A percentile compares a stretch with the other conserved stretches of the same genome.
These are phyloP conservation scores for Callimorpha dominula DNA, from an alignment of 2,888 invertebrate genomes.

Conservation along the genomic window DNA sequence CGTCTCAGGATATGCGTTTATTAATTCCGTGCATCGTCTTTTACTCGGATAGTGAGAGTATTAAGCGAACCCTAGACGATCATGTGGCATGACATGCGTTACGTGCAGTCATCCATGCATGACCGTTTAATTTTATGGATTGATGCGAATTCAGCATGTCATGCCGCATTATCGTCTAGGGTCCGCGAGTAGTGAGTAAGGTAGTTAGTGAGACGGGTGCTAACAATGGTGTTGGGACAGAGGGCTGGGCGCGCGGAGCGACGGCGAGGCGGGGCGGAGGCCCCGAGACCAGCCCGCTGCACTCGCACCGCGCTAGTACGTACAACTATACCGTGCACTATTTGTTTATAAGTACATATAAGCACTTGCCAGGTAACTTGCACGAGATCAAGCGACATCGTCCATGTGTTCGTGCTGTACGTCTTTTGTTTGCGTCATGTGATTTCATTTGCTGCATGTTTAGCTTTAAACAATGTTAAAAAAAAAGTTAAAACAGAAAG, in stretches of 20 bases:
- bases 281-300: conserved; percentile 94
- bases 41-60: not conserved
- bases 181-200: conserved; percentile 39
- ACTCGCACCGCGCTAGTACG: conserved; percentile 95
- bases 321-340: conserved; percentile 61
- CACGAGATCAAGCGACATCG: conserved; percentile 15
- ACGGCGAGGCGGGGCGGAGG: conserved; percentile 87
- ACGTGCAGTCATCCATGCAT: too few species aligned
- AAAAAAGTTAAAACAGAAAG: not conserved
- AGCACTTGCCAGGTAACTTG: conserved; percentile 16
- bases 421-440: not conserved
- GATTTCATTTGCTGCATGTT: conserved; percentile 12
- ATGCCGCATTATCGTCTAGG: too few species aligned
- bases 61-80: too few species aligned
- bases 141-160: too few species aligned
- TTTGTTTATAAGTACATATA: conserved; percentile 8
- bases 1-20: not conserved
- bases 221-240: conserved; percentile 80
- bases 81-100: too few species aligned
- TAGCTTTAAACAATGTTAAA: not conserved
- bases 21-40: not conserved
- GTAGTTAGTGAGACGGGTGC: conserved; percentile 38
- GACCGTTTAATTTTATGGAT: too few species aligned
- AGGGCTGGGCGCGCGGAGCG: conserved; percentile 82
- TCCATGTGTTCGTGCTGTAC: conserved; percentile 10